Base-by-base conservation (phyloP, 2,888 invertebrate species). In the Macaria notata region DNA sequence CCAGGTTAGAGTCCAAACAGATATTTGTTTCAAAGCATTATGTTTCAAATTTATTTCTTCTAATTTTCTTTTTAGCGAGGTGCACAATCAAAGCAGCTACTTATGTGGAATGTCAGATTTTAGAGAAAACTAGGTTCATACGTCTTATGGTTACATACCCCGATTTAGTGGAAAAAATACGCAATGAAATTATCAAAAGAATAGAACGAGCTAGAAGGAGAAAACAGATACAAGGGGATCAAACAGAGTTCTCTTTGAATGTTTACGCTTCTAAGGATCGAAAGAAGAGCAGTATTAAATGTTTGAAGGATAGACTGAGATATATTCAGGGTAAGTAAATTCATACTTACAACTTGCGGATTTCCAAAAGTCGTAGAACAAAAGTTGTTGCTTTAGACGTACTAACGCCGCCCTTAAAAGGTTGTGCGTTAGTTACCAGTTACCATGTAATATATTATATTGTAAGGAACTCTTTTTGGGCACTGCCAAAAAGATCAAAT, bases 41-140 rank as follows among this genome's bases (percentile, higher is more conserved):
- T 19, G 1, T 19, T 19, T 19, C 19, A 19, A 19, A 19, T 2
- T 19, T 1, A 19, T 19, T 19, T 19, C 1, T 19, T 19, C 19
- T 19, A 19, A 19, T 19, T 19, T 39, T 41, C 2, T 43, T 72
- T 75, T 61, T 66, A 91, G 89, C 92, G 4, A 83, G 91, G 63
- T 89, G 92, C 49, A 90, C 92, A 42, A 88, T 93, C 3, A 88
- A 89, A 78, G 92, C 93, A 19, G 87, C 90, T 4, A 86, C 86
- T 9, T 92, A 92, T 59, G 90, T 92, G 0, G 93, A 93, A 76
- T 87, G 92, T 59, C 91, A 92, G 79, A 88, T 89, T n/a, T 72
- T 92, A 47, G 82, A 88, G 59, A 90, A 90, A 66, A 86, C 85
- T 0, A 88, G 89, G 58, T 92, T 91, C 59, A 88, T 87, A 62